phyloP scores from a whole-genome alignment of 2,888 invertebrate genomes.

The Leptodirus hochenwartii region DNA sequence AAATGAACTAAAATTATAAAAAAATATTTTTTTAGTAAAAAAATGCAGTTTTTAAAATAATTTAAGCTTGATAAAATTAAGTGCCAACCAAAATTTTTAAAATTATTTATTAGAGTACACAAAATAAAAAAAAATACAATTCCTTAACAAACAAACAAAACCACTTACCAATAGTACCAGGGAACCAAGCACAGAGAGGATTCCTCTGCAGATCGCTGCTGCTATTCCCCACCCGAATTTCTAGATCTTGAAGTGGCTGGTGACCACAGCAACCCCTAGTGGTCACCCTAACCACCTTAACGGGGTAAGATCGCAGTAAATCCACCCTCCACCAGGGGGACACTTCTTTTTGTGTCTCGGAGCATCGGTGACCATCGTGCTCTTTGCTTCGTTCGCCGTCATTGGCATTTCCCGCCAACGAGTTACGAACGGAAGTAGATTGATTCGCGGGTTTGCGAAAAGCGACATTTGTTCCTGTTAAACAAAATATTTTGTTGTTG shows the following conservation, averaged over 20 bases:
- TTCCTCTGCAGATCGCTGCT: conserved; percentile 73
- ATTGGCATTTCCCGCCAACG: conserved; percentile 66
- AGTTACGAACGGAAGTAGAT: conserved; percentile 74
- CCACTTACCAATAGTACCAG: conserved; percentile 62
- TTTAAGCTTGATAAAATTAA: no score
- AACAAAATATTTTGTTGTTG: no score
- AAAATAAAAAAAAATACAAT: no score
- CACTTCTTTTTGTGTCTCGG: conserved; percentile 75
- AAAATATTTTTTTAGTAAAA: no score
- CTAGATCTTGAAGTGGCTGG: conserved; percentile 73
- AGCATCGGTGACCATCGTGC: conserved; percentile 74
- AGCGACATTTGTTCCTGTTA: conserved; percentile 63
- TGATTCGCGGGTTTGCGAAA: conserved; percentile 78
- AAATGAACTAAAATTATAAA: no score
- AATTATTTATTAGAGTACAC: no score
- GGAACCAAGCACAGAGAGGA: conserved; percentile 86
- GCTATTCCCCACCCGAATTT: conserved; percentile 82
- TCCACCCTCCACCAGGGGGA: conserved; percentile 93
- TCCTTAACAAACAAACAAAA: no score
- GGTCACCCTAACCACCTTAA: conserved; percentile 71
- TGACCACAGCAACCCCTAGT: conserved; percentile 74
- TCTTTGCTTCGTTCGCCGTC: conserved; percentile 72
- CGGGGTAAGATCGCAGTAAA: conserved; percentile 62
- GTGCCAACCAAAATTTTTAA: no score
- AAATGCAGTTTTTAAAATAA: no score